Conservation (phyloP, 2,797 vertebrate species). For the Macroramphosus scolopax region DNA sequence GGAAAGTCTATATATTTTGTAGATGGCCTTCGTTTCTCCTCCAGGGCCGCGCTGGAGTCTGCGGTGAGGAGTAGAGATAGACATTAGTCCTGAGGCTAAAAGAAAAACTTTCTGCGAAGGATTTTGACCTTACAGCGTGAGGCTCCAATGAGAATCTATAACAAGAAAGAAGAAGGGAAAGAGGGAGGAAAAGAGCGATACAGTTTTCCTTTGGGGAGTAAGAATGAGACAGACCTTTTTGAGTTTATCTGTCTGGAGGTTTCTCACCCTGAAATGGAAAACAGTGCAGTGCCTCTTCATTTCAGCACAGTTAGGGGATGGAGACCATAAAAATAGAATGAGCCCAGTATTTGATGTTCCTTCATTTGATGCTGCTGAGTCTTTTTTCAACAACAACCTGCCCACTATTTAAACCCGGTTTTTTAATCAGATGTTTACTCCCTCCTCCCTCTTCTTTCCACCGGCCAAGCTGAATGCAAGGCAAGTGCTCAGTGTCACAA, state of each 20-base stretch:
- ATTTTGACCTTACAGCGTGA: conserved; percentile 57
- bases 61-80: conserved; percentile 34
- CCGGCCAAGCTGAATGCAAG: conserved; percentile 30
- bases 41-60: conserved; percentile 44
- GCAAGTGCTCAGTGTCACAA: conserved; percentile 26
- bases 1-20: conserved; percentile 60
- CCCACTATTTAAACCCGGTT: too few species aligned
- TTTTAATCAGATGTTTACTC: not conserved
- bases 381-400: too few species aligned
- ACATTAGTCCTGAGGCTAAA: conserved; percentile 56
- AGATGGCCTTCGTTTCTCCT: conserved; percentile 56
- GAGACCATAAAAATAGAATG: conserved; percentile 11
- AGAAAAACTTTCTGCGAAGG: conserved; percentile 57
- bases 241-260: conserved; percentile 38
- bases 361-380: conserved; percentile 27
- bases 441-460: not conserved
- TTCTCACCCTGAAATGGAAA: conserved; percentile 22
- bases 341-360: conserved; percentile 21
- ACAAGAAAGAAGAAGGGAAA: conserved; percentile 24
- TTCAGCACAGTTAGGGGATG: conserved; percentile 11
- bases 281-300: conserved; percentile 18
- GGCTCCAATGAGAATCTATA: conserved; percentile 47
- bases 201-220: conserved; percentile 42
- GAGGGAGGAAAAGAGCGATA: conserved; percentile 20
- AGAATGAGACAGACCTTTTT: conserved; percentile 44